These are phyloP conservation scores for Petrocephalus schoutedeni DNA, from an alignment of 2,797 vertebrate species.

Conservation along the genomic window DNA sequence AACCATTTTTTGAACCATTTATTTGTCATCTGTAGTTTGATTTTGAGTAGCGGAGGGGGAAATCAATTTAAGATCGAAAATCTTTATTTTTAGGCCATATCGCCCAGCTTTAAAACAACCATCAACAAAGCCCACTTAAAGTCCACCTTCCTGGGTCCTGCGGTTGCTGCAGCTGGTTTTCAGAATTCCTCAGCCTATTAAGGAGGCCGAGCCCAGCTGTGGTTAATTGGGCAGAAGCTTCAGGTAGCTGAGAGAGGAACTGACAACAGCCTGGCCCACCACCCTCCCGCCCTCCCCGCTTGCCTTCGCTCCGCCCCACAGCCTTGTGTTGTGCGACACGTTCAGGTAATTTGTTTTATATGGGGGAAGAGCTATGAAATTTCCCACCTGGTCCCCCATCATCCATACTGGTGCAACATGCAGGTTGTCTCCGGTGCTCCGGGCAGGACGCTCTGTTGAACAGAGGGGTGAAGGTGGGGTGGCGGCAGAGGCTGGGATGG, in stretches of 20 bases:
- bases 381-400: background rate
- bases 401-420: background rate
- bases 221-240: background rate
- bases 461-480: background rate
- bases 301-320: background rate
- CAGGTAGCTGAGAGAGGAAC: background rate
- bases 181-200: background rate
- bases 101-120: background rate
- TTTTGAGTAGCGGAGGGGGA: no score
- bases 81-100: no score
- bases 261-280: background rate
- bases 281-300: background rate
- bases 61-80: no score
- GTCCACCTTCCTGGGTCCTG: background rate
- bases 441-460: background rate
- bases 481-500: background rate
- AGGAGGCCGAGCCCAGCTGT: background rate
- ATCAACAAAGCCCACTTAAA: background rate
- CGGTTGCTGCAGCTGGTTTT: background rate
- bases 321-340: background rate
- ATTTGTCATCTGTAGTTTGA: no score
- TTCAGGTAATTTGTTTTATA: background rate
- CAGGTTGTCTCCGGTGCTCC: background rate
- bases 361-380: background rate
- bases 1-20: no score